Percentiles rank a stretch among this genome's conserved stretches.
Conservation (phyloP, 2,888 invertebrate species). For the Macrophya alboannulata region DNA sequence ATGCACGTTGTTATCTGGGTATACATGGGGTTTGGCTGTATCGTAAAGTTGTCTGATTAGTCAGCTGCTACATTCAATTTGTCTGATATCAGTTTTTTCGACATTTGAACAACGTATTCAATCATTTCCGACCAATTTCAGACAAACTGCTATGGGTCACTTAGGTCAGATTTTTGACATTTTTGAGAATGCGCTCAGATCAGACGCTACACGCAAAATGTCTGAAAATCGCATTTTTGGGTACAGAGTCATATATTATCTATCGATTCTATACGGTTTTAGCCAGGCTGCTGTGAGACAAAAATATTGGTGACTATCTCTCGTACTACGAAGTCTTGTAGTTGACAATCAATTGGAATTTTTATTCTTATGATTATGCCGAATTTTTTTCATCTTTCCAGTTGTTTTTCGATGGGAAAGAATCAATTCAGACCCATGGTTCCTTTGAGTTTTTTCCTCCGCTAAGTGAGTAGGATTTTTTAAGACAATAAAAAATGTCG, state of each 20-base stretch:
- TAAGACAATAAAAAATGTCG: too few relatives aligned
- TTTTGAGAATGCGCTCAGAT: constrained; percentile 36
- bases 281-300: constrained; percentile 16
- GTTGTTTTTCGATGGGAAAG: too few relatives aligned
- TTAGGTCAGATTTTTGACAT: constrained; percentile 40
- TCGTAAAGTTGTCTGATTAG: constrained; percentile 44
- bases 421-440: too few relatives aligned
- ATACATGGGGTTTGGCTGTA: neutral
- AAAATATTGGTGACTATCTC: constrained; percentile 23
- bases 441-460: too few relatives aligned
- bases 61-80: constrained; percentile 45
- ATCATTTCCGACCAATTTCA: constrained; percentile 32
- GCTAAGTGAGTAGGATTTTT: too few relatives aligned
- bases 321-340: constrained; percentile 1
- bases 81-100: constrained; percentile 37
- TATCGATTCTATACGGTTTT: constrained; percentile 39
- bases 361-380: too few relatives aligned
- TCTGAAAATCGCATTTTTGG: constrained; percentile 40
- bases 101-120: constrained; percentile 40
- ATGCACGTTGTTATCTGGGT: too few relatives aligned
- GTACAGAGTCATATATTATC: constrained; percentile 43
- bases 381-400: too few relatives aligned
- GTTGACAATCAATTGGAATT: too few relatives aligned
- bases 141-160: constrained; percentile 31
- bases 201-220: constrained; percentile 38